Conservation (phyloP, 2,113 vertebrate species). For the Nycticebus coucang region DNA sequence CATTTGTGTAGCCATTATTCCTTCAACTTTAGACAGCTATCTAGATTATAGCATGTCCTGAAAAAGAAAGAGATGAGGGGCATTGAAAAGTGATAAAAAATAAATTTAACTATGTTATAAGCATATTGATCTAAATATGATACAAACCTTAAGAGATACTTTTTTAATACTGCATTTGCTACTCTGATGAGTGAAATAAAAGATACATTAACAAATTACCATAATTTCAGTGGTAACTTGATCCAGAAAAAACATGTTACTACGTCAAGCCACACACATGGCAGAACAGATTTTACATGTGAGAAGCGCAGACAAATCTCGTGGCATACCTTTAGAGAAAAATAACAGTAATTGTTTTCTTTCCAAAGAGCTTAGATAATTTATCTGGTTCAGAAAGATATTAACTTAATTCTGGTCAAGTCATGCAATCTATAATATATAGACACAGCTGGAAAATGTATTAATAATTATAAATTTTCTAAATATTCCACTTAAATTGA, state of each 20-base stretch:
- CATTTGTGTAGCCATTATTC: not conserved
- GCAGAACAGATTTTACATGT: not conserved
- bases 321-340: not conserved
- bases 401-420: not conserved
- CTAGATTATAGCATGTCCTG: not conserved
- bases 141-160: not conserved
- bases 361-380: not conserved
- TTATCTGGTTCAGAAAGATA: not conserved
- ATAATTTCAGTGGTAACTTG: too few relatives aligned
- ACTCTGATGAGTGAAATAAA: not conserved
- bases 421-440: not conserved
- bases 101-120: not conserved
- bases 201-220: too few relatives aligned
- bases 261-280: not conserved
- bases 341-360: not conserved
- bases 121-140: not conserved
- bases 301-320: not conserved
- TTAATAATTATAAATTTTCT: not conserved
- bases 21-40: not conserved
- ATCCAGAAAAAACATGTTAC: not conserved
- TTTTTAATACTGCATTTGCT: not conserved
- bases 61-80: not conserved
- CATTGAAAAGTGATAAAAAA: not conserved
- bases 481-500: not conserved
- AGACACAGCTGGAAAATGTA: not conserved